Evolutionary conservation across 2,113 vertebrate genomes (phyloP).

Genomic region (Upupa epops): DNA sequence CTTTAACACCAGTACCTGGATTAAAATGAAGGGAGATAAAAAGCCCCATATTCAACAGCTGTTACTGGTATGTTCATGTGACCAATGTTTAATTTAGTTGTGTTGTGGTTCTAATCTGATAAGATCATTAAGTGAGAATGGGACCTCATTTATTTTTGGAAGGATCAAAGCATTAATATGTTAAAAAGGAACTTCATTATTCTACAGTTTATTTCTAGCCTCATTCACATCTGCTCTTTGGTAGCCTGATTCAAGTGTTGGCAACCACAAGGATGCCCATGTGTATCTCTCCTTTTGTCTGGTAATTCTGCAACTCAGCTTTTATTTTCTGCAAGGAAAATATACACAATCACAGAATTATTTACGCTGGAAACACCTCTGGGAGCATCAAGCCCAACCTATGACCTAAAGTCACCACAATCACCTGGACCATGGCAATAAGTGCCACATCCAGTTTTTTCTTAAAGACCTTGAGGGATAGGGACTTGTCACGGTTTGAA

Average conservation of each 20-base stretch:
- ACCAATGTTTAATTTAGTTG: neutral
- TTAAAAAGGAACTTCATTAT: neutral
- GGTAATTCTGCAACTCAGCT: neutral
- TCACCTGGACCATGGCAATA: too few relatives aligned
- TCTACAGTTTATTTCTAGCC: neutral
- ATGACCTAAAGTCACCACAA: too few relatives aligned
- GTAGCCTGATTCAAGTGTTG: neutral
- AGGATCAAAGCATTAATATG: neutral
- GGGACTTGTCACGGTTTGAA: too few relatives aligned
- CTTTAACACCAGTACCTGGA: neutral
- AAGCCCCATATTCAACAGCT: neutral
- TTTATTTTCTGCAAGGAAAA: neutral
- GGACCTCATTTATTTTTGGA: neutral
- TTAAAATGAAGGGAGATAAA: neutral
- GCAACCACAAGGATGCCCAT: neutral
- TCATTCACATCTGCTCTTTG: neutral
- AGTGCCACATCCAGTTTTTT: too few relatives aligned
- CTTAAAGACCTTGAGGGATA: too few relatives aligned
- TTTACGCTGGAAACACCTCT: too few relatives aligned
- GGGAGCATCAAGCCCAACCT: too few relatives aligned
- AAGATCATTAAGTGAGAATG: neutral
- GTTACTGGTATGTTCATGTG: rapidly evolving
- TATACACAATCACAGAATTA: too few relatives aligned
- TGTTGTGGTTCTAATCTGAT: neutral
- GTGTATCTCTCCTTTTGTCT: neutral